Evolutionary conservation across 2,797 vertebrate genomes (phyloP).

Genomic region (Coluber constrictor): DNA sequence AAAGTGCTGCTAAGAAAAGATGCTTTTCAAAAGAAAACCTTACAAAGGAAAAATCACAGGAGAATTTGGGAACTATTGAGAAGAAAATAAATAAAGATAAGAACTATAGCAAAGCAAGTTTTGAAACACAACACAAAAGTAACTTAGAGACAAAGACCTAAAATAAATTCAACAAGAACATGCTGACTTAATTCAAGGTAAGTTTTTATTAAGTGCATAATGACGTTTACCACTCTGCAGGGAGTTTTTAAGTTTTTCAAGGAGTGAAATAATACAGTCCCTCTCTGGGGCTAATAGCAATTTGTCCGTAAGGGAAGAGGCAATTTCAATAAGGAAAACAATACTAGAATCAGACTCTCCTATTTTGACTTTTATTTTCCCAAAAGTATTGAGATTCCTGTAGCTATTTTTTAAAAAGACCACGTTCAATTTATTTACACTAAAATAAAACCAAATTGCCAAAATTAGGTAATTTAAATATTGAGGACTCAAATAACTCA

Average conservation of each 20-base stretch:
- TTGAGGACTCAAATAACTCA: background rate
- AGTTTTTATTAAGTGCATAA: background rate
- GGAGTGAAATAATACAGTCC: background rate
- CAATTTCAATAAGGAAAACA: background rate
- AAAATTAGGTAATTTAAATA: background rate
- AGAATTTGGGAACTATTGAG: fast-evolving
- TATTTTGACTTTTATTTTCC: background rate
- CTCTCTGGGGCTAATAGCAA: background rate
- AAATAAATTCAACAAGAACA: fast-evolving
- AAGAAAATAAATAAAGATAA: background rate
- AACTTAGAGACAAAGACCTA: background rate
- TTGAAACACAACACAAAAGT: background rate
- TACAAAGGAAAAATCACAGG: background rate
- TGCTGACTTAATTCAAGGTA: background rate
- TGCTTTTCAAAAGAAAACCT: background rate
- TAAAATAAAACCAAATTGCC: background rate
- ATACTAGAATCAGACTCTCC: background rate
- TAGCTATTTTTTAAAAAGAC: background rate
- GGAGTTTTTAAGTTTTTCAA: background rate
- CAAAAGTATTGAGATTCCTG: background rate
- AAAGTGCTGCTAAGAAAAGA: fast-evolving
- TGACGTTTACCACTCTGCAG: background rate
- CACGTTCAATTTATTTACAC: background rate
- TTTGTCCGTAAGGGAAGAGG: background rate
- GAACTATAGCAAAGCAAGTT: fast-evolving